Base-by-base conservation (phyloP, 2,888 invertebrate species). In the Ectemnius cavifrons region DNA sequence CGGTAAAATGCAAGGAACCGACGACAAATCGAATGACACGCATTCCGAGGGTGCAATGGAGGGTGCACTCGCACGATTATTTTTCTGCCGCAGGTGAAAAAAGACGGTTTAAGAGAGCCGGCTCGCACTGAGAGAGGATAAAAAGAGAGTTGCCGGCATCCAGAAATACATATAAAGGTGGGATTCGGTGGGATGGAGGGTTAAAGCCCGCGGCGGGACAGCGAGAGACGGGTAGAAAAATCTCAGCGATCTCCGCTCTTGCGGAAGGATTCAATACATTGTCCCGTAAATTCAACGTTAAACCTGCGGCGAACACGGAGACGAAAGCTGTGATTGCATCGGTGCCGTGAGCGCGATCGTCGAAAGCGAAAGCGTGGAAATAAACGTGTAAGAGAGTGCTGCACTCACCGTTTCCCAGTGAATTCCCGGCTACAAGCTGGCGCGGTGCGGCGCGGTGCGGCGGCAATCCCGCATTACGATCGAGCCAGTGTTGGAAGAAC, bases 201-300 rank as follows among this genome's bases (percentile, higher is more conserved):
- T 65, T 61, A 65, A 58, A 14, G 18, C 28, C 27, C 27, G 18
- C 37, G 37, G 20, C 47, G 11, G 8, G 20, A 27, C 52, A 70
- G 80, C 77, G 72, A 72, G 67, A 37, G 63, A 47, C 57, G 23
- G 23, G 23, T 3, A 23, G 3, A 52, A 52, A 16, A 52, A 52
- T 52, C n/a, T 13, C n/a, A 4, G 16, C 16, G 52, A 47, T 47
- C n/a, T 11, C n/a, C 63, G 46, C 8, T 27, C 2, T 13, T 6
- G 45, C 16, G 2, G 27, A 27, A 49, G 63, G 27, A 20, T 63
- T 49, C 47, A 27, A 71, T 73, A 77, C 72, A 73, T 79, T 79
- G 84, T 81, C 83, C 84, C 85, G 78, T 86, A 86, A 85, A 86
- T 86, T 84, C 77, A 63, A 46, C 59, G 71, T 18, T 67, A 58